Evolutionary conservation across 2,888 invertebrate genomes (phyloP), one percentile per base, ranked within the genome.

Genomic region (Pollenia amentaria): DNA sequence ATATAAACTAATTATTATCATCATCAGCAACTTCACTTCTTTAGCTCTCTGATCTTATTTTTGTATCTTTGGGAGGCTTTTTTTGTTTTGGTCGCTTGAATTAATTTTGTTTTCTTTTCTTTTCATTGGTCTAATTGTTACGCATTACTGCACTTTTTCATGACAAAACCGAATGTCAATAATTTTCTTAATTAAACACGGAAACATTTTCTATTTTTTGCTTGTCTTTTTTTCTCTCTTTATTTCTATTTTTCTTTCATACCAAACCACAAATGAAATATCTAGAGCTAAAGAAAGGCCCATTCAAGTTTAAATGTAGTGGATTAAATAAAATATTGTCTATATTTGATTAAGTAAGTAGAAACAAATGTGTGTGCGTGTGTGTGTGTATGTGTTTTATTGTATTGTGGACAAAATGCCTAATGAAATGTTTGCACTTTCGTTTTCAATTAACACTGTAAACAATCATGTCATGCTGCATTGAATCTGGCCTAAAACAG

Each of bases 381-480:
- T 6, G 29, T 29, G 29, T 29, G 29, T 29, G 29, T 29, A 29
- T 29, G 29, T 29, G 29, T 29, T 29, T 29, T 29, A 29, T 46
- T 51, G 11, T 3, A 11, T 12, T 40, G 12, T 21, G 57, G n/a
- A 55, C 48, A 57, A 65, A 73, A 48, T 84, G 77, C 48, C 73
- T 80, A 84, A 87, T 77, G 80, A 84, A 77, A 55, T 84, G 76
- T 88, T 88, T 88, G 78, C 87, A 88, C 87, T 88, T 88, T 88
- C 87, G 70, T 86, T 88, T 87, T 88, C 87, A 87, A 80, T 88
- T 86, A 88, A 84, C 80, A 72, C 79, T n/a, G 44, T 53, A 80
- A 64, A 76, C 75, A 70, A 62, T 77, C 72, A 62, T 83, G 79
- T 62, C 67, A 77, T 83, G 72, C 78, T 69, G 85, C 82, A 82